These are phyloP conservation scores for Zenarchopterus dispar DNA, from an alignment of 2,797 vertebrate genomes.

Conservation along the genomic window DNA sequence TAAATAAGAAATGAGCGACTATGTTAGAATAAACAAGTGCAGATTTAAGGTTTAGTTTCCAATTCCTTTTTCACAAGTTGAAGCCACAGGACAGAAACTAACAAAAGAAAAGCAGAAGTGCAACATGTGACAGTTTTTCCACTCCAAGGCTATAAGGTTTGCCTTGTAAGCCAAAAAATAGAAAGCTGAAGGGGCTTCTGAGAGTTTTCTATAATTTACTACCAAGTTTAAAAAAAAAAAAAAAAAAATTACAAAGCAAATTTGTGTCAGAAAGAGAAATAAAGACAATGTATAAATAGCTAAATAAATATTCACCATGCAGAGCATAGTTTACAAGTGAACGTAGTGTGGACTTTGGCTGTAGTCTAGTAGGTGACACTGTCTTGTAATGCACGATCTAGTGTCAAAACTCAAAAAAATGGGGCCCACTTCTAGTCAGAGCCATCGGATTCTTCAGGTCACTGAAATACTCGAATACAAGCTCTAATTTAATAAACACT, in stretches of 20 bases:
- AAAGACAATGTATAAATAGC: constrained; percentile 63
- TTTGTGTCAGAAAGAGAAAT: constrained; percentile 23
- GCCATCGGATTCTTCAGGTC: constrained; percentile 56
- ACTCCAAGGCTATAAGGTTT: constrained; percentile 18
- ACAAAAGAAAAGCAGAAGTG: constrained; percentile 59
- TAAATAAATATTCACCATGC: constrained; percentile 74
- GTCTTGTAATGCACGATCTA: constrained; percentile 46
- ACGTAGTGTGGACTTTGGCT: constrained; percentile 69
- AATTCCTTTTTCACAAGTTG: constrained; percentile 41
- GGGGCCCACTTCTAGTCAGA: constrained; percentile 32
- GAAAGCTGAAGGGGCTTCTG: neutral
- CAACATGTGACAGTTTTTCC: constrained; percentile 43
- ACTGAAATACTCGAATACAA: constrained; percentile 69
- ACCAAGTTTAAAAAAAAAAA: constrained; percentile 16
- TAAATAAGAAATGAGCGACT: constrained; percentile 12
- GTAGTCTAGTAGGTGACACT: constrained; percentile 19
- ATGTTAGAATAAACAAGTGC: constrained; percentile 28
- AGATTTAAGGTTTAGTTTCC: constrained; percentile 22
- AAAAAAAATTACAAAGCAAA: constrained; percentile 4
- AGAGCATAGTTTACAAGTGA: constrained; percentile 57
- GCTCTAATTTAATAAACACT: constrained; percentile 59
- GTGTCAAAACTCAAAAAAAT: constrained; percentile 50
- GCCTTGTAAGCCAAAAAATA: constrained; percentile 6
- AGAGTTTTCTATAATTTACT: constrained; percentile 1
- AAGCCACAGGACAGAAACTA: constrained; percentile 34